phyloP scores from a whole-genome alignment of 2,888 invertebrate species.

The Unio delphinus region DNA sequence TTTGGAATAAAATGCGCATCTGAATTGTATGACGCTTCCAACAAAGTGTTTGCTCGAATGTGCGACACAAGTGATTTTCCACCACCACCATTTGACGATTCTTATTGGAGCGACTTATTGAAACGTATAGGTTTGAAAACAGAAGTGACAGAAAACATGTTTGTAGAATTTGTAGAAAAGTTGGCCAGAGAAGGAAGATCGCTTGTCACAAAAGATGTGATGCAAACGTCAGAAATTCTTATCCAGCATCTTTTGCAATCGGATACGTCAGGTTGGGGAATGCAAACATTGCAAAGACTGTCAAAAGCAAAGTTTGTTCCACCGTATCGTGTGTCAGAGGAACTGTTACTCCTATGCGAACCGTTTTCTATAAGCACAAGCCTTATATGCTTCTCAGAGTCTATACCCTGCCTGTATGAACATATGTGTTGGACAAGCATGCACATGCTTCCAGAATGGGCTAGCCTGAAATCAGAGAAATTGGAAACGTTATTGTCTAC shows the following conservation, averaged over 20 bases:
- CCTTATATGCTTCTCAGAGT: conserved; percentile 1
- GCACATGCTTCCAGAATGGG: conserved; percentile 14
- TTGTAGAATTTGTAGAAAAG: conserved; percentile 21
- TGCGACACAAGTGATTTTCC: conserved; percentile 9
- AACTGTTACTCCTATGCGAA: not conserved
- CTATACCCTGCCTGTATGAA: not conserved
- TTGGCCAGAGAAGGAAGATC: conserved; percentile 9
- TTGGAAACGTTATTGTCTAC: not conserved
- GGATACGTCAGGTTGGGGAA: not conserved
- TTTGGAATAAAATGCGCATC: conserved; percentile 5
- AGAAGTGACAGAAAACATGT: conserved; percentile 13
- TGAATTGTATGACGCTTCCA: conserved; percentile 8
- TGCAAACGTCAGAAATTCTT: conserved; percentile 11
- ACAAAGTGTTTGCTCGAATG: conserved; percentile 14
- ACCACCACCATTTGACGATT: conserved; percentile 6
- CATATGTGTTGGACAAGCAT: conserved; percentile 22
- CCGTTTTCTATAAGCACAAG: no score
- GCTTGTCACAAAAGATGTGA: conserved; percentile 3
- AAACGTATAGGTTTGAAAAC: conserved; percentile 18
- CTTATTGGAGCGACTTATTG: conserved; percentile 20
- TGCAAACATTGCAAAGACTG: conserved; percentile 5
- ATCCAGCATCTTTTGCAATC: conserved; percentile 8
- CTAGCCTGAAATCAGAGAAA: not conserved
- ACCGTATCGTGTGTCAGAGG: no score
- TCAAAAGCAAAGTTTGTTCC: not conserved